Conservation (phyloP, 37 sponge, comb jelly and placozoan genomes). For the Dysidea cf. avara region DNA sequence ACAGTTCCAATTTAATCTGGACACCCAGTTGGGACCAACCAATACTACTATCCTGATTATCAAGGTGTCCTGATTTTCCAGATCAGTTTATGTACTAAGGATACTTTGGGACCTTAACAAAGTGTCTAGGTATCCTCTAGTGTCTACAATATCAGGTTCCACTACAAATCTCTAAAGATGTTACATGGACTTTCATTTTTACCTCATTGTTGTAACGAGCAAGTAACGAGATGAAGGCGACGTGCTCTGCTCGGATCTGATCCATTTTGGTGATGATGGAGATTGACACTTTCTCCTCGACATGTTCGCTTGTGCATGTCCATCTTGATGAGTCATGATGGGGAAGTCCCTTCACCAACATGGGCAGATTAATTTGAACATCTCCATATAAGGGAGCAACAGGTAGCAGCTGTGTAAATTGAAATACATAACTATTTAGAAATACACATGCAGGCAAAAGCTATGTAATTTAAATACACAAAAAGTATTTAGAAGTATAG, state of each 20-base stretch:
- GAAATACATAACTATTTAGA: neutral
- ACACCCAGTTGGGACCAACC: no score
- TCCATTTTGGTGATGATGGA: conserved; percentile 72
- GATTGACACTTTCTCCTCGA: conserved; percentile 82
- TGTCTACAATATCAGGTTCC: no score
- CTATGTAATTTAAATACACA: no score
- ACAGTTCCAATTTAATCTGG: no score
- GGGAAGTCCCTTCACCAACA: conserved; percentile 66
- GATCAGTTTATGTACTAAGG: no score
- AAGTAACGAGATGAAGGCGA: conserved; percentile 80
- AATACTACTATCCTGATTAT: no score
- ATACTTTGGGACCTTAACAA: no score
- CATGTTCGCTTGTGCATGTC: conserved; percentile 90
- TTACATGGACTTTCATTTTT: neutral
- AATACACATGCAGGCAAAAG: no score
- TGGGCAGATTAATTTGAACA: conserved; percentile 84
- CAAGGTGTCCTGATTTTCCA: no score
- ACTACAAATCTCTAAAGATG: no score
- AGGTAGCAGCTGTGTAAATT: conserved; percentile 63
- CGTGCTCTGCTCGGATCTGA: conserved; percentile 81
- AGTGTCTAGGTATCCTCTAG: no score
- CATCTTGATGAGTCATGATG: conserved; percentile 92
- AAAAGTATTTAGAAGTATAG: no score
- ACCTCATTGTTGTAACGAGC: conserved; percentile 93
- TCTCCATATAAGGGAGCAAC: conserved; percentile 97